Evolutionary conservation across 1,140 invertebrate genomes (phyloP), one percentile per base, ranked within the genome.

Genomic region (Drosophila pandora): DNA sequence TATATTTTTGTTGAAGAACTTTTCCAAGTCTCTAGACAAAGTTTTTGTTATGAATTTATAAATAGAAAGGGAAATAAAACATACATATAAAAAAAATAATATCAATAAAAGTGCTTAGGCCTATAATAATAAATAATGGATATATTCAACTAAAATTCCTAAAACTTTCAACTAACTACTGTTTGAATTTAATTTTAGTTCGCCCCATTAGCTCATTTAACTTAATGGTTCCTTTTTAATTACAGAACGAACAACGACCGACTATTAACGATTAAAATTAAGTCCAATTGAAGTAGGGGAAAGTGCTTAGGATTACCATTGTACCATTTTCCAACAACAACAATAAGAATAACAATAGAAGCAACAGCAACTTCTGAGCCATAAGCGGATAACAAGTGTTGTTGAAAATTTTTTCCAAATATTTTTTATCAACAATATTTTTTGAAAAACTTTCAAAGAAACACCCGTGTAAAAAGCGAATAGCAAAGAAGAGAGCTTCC

Each of bases 351-450:
- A 57, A 25, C 21, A 57, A 75, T 47, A 62, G 41, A 47, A 49
- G 60, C 34, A 70, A 49, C 41, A 52, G 63, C 47, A 49, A 32
- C 25, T 17, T 23, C 22, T 13, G 23, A 45, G 28, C 71, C 61
- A 73, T 82, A 82, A 77, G 79, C 68, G 48, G 72, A 43, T 55
- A 47, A n/a, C 56, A 32, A 76, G 71, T 54, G 53, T 45, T 39
- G 50, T 17, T 37, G 30, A 64, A 63, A 21, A 63, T 78, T 78
- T 76, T 81, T 70, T 4, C 9, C 54, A 83, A 83, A 87, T 81
- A 87, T 85, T 78, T 85, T 74, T 79, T 76, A 87, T 82, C 82
- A 87, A 87, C 78, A 78, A 88, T 78, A 87, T 88, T 85, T 88
- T 87, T 56, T 10, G 52, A 69, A 76, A 79, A 87, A 88, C 69